phyloP scores from a whole-genome alignment of 2,888 invertebrate genomes.

The Pharmacophagus antenor region DNA sequence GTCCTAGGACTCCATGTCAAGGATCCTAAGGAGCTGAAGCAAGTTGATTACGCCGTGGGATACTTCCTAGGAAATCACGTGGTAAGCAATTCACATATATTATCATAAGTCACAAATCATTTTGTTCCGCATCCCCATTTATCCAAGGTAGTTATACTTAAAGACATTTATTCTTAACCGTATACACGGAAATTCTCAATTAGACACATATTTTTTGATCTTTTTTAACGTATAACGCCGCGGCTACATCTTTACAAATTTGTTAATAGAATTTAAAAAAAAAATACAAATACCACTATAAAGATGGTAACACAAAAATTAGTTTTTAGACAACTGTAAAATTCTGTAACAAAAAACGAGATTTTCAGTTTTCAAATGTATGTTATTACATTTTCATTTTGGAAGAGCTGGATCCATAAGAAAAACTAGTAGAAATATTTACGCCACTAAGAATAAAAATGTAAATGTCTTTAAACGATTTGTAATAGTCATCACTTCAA shows the following conservation, averaged over 20 bases:
- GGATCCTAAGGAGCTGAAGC: constrained; percentile 48
- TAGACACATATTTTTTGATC: no score
- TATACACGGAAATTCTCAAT: no score
- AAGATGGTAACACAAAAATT: no score
- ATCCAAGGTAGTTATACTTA: constrained; percentile 17
- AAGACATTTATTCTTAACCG: constrained; percentile 24
- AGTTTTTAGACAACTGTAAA: no score
- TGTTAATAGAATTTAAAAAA: no score
- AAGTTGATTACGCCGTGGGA: constrained; percentile 80
- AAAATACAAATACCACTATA: no score
- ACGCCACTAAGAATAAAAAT: neutral
- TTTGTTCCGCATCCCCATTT: constrained; percentile 50
- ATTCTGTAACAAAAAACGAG: no score
- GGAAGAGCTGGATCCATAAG: neutral
- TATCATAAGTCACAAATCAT: neutral
- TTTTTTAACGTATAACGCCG: no score
- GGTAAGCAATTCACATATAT: constrained; percentile 68
- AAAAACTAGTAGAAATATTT: neutral
- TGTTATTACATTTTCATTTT: neutral
- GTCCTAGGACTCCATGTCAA: constrained; percentile 85
- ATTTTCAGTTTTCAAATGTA: no score
- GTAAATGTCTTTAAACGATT: constrained; percentile 19
- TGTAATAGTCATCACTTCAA: neutral
- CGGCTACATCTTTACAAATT: no score
- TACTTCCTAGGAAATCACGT: constrained; percentile 92